phyloP scores from a whole-genome alignment of 2,888 invertebrate species.

The Amaurobius ferox region DNA sequence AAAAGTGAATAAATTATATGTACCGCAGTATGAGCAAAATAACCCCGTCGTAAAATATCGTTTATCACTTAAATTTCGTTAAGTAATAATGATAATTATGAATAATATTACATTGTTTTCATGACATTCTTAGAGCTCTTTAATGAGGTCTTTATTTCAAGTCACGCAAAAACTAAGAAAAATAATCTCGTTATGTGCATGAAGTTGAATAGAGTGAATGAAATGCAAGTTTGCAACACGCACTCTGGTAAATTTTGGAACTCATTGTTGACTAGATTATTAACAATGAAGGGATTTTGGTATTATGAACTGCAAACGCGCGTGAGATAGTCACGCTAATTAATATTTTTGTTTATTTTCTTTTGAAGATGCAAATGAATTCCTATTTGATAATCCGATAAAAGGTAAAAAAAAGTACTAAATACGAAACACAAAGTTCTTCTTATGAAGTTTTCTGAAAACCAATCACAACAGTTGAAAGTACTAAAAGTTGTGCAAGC shows the following conservation, averaged over 20 bases:
- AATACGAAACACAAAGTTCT: too few relatives aligned
- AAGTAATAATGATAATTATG: background rate
- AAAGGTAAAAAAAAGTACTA: too few relatives aligned
- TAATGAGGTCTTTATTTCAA: background rate
- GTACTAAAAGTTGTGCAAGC: too few relatives aligned
- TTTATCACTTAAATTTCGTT: background rate
- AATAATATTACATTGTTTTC: background rate
- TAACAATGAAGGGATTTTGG: background rate
- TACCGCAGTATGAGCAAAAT: too few relatives aligned
- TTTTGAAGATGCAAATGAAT: too few relatives aligned
- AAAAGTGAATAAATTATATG: too few relatives aligned
- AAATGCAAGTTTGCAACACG: background rate
- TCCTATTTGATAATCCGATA: too few relatives aligned
- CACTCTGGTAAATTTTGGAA: background rate
- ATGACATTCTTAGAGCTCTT: background rate
- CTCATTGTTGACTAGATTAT: background rate
- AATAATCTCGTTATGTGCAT: background rate
- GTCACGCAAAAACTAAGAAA: background rate
- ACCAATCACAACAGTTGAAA: too few relatives aligned
- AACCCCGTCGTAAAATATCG: background rate
- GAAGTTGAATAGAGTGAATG: background rate
- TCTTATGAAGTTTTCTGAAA: too few relatives aligned
- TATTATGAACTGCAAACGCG: background rate
- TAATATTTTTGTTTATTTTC: background rate
- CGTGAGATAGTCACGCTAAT: background rate